A percentile compares a stretch with the other conserved stretches of the same genome.
Conservation (phyloP, 2,113 vertebrate species). For the Thryonomys swinderianus region DNA sequence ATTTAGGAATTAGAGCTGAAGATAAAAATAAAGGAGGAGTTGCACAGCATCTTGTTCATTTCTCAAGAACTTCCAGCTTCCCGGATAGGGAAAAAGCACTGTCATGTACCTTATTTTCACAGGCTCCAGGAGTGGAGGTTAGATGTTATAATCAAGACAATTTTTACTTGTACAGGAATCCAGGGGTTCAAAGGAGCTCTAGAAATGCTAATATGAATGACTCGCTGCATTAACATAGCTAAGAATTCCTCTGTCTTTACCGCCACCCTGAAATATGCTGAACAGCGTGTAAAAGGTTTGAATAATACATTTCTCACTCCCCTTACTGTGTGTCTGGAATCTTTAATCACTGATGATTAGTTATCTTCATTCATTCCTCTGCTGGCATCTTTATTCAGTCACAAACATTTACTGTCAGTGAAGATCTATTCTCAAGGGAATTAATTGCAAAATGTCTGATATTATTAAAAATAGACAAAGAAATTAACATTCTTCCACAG, state of each 20-base stretch:
- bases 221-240: neutral
- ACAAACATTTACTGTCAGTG: slow-evolving; percentile 20
- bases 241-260: neutral
- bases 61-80: slow-evolving; percentile 17
- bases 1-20: slow-evolving; percentile 12
- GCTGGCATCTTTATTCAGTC: slow-evolving; percentile 11
- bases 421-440: neutral
- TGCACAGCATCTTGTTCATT: neutral
- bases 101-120: neutral
- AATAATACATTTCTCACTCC: slow-evolving; percentile 4
- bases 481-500: neutral
- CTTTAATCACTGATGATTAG: neutral
- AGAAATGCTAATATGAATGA: neutral
- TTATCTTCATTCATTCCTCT: neutral
- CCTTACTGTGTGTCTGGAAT: neutral
- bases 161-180: slow-evolving; percentile 1
- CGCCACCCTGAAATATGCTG: neutral
- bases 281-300: neutral
- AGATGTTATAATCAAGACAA: slow-evolving; percentile 1
- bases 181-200: neutral
- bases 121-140: neutral
- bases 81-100: neutral
- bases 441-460: neutral
- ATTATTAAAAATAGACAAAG: slow-evolving; percentile 14
- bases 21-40: slow-evolving; percentile 13